Evolutionary conservation across 2,888 invertebrate genomes (phyloP).

Genomic region (Thalpophila matura): DNA sequence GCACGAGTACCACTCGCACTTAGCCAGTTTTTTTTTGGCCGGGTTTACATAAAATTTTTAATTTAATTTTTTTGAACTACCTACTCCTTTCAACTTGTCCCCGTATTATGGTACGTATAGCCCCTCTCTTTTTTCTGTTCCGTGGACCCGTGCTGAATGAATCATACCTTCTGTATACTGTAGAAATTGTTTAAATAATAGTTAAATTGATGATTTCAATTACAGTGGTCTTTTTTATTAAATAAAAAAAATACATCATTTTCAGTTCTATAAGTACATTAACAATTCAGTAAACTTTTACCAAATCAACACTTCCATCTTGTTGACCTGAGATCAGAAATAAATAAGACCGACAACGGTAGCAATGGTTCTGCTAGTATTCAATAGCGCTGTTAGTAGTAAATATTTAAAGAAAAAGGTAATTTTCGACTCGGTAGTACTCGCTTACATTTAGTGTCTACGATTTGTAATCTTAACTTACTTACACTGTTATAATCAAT

Average conservation of each 20-base stretch:
- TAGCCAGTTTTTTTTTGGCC: too few species aligned
- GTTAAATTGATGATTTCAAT: slow-evolving; percentile 63
- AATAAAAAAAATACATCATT: slow-evolving; percentile 89
- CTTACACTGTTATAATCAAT: slow-evolving; percentile 79
- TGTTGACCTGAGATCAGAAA: slow-evolving; percentile 88
- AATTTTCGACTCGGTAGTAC: slow-evolving; percentile 68
- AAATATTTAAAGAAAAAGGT: slow-evolving; percentile 57
- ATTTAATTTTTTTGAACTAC: too few species aligned
- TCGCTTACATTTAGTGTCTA: slow-evolving; percentile 81
- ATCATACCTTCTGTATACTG: too few species aligned
- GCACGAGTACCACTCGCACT: too few species aligned
- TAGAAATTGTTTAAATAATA: not conserved
- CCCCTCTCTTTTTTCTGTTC: too few species aligned
- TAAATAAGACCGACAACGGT: slow-evolving; percentile 77
- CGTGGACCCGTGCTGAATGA: too few species aligned
- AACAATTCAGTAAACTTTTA: slow-evolving; percentile 89
- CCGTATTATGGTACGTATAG: too few species aligned
- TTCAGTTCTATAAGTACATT: slow-evolving; percentile 90
- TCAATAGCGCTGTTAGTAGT: slow-evolving; percentile 54
- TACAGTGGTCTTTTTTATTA: slow-evolving; percentile 88
- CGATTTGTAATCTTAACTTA: slow-evolving; percentile 77
- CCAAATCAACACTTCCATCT: slow-evolving; percentile 86
- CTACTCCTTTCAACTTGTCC: too few species aligned
- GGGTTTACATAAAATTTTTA: too few species aligned
- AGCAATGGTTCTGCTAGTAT: slow-evolving; percentile 57